Evolutionary conservation across 2,888 invertebrate genomes (phyloP).

Genomic region (Labia minor): DNA sequence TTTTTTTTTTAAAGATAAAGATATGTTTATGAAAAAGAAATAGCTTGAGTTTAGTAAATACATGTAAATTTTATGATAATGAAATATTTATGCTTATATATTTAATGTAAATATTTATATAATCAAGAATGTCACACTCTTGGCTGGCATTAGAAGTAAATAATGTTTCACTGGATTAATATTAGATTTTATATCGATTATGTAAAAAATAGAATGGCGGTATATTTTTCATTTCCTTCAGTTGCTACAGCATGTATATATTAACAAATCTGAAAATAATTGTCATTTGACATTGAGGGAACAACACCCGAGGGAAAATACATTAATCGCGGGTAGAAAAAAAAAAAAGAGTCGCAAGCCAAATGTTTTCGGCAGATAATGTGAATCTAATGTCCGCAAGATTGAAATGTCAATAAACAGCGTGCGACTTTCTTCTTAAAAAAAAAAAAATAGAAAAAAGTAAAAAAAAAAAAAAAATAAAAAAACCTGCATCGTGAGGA

Average conservation of each 20-base stretch:
- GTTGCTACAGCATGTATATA: neutral
- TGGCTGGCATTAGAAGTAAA: too few species aligned
- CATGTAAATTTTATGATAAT: too few species aligned
- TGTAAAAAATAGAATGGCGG: neutral
- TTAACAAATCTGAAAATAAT: constrained; percentile 6
- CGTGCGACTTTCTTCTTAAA: neutral
- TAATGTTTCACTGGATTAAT: neutral
- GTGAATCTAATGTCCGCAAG: constrained; percentile 13
- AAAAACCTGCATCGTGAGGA: neutral
- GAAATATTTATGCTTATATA: too few species aligned
- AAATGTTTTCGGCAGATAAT: constrained; percentile 13
- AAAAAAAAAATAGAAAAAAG: neutral
- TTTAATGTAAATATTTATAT: too few species aligned
- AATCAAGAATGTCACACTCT: too few species aligned
- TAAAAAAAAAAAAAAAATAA: neutral
- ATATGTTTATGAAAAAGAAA: too few species aligned
- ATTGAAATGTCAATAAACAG: neutral
- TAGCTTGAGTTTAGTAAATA: too few species aligned
- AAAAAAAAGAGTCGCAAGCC: neutral
- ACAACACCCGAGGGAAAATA: neutral
- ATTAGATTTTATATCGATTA: constrained; percentile 7
- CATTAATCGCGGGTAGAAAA: neutral
- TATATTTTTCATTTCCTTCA: neutral
- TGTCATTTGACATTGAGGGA: constrained; percentile 2
- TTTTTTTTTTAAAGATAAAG: too few species aligned